Base-by-base conservation (phyloP, 2,888 invertebrate genomes). In the Flexamia atlantica region DNA sequence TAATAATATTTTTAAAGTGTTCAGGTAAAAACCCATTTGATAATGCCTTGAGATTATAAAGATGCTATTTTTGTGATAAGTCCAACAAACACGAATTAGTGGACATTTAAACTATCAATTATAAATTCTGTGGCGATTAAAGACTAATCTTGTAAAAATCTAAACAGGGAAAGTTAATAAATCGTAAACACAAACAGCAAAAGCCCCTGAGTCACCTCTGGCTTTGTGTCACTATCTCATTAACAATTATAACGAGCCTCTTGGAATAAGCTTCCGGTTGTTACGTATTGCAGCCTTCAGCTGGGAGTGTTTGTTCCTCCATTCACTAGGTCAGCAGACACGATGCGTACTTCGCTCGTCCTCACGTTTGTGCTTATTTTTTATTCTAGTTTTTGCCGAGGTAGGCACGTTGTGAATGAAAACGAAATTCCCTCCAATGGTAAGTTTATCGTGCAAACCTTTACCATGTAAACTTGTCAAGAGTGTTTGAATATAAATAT, bases 171-270 rank as follows among this genome's bases (percentile, higher is more conserved):
- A 36, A 36, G 36, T 36, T 4, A 36, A 36, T 36, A 9, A 7
- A 36, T 36, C 9, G 36, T 36, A 36, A 50, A 50, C 50, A 50
- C 12, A 50, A 50, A 50, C 57, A 57, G 20, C 57, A 23, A 23
- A 23, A 23, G 57, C 12, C 64, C 4, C 64, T 12, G 28, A 28
- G 28, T 28, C 64, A 28, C 17, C 17, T 12, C 28, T 28, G 25
- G 30, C 28, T 14, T 64, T 53, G 23, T 53, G 53, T 53, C 53
- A 20, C 5, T 64, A 64, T 28, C 64, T 64, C 14, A 64, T 64
- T 28, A 64, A 30, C 64, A 64, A 64, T 64, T 64, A 30, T 64
- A 64, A 64, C 30, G 5, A 28, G 28, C 30, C 30, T 12, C 23
- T 57, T 23, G 12, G 3, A 57, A 20, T 3, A 57, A 57, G 3